Base-by-base conservation (phyloP, 2,888 invertebrate species). In the Eupithecia tripunctaria region DNA sequence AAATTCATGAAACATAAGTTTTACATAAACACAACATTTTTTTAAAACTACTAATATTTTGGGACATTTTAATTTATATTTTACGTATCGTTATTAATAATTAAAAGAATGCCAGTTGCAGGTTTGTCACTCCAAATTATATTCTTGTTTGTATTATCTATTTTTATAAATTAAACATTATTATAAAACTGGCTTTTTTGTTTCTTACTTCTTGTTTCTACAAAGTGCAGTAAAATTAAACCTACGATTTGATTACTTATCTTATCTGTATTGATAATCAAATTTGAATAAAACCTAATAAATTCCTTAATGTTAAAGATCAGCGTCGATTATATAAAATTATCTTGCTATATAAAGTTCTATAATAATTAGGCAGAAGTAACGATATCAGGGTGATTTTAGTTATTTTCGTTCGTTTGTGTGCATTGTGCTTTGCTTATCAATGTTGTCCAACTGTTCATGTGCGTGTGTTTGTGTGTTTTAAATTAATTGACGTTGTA, bases 351-450 rank as follows among this genome's bases (percentile, higher is more conserved):
- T 29, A 25, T 14, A 59, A 1, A 12, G 25, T 4, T 59, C 0
- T 15, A 59, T 27, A 59, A 59, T 27, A 15, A 27, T 27, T 60
- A 18, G 29, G 60, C 60, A 29, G 29, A 8, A 18, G n/a, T 18
- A 18, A 29, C 14, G n/a, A n/a, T 47, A 8, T 21, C 18, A n/a
- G 7, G 10, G n/a, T 51, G 47, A 51, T n/a, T 51, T 43, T n/a
- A n/a, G 7, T 6, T 36, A 59, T 68, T 72, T 73, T 63, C 66
- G 67, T 75, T 60, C 76, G 60, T 77, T n/a, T 71, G 71, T 77
- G 76, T 80, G 78, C 75, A 77, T 77, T 70, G 71, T 60, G 81
- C 85, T 86, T 86, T 72, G 87, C 85, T 84, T 85, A 21, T 64
- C 18, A 70, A 70, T 70, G 71, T 68, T 81, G 77, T 47, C 25